These are phyloP conservation scores for Chrysolina oricalcia DNA, from an alignment of 2,888 invertebrate species.

Conservation along the genomic window DNA sequence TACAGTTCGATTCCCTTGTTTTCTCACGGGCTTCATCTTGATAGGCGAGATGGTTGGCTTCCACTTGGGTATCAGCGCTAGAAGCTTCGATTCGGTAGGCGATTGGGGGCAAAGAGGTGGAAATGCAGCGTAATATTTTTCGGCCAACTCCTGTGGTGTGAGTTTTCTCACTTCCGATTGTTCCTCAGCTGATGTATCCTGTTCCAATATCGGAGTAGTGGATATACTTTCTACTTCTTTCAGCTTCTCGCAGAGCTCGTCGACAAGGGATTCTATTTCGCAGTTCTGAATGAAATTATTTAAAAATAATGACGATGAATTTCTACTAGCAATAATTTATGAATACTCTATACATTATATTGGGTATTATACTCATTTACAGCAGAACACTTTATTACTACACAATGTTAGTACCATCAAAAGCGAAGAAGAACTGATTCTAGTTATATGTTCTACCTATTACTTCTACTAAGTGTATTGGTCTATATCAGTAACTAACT, in stretches of 20 bases:
- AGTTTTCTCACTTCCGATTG: constrained; percentile 50
- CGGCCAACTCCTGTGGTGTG: constrained; percentile 80
- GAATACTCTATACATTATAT: background rate
- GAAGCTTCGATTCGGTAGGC: constrained; percentile 53
- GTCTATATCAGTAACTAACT: too few relatives aligned
- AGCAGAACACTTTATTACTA: too few relatives aligned
- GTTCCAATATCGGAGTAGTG: constrained; percentile 28
- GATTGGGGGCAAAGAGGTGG: constrained; percentile 72
- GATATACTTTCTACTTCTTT: constrained; percentile 77
- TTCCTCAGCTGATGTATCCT: constrained; percentile 42
- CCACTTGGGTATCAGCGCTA: constrained; percentile 66
- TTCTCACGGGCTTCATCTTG: constrained; percentile 30
- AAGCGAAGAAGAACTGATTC: too few relatives aligned
- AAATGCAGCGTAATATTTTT: constrained; percentile 86
- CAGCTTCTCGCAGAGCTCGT: constrained; percentile 86
- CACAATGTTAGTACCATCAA: too few relatives aligned
- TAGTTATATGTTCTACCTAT: too few relatives aligned
- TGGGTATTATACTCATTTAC: background rate
- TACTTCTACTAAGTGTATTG: too few relatives aligned
- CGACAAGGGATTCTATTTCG: constrained; percentile 87
- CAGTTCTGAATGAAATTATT: constrained; percentile 76
- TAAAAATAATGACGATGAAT: background rate
- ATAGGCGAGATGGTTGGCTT: constrained; percentile 61
- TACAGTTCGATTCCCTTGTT: constrained; percentile 38
- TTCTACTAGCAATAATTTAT: background rate